phyloP scores from a whole-genome alignment of 2,888 invertebrate species.

The Sphaerophoria rueppellii region DNA sequence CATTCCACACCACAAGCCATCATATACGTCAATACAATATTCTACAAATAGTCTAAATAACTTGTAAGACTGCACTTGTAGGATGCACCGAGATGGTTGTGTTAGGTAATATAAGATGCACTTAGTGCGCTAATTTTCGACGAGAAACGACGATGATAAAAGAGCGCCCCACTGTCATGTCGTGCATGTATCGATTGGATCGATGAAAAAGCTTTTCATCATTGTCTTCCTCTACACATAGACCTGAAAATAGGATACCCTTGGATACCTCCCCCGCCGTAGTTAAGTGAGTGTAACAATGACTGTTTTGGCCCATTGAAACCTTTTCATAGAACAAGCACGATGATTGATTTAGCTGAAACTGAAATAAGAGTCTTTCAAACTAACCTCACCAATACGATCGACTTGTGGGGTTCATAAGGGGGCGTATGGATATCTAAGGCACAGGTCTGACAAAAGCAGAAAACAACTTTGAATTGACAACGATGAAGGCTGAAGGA shows the following conservation, averaged over 20 bases:
- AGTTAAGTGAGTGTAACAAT: constrained; percentile 44
- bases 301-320: constrained; percentile 60
- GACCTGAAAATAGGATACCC: not conserved
- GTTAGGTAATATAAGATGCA: constrained; percentile 34
- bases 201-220: constrained; percentile 10
- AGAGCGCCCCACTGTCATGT: not conserved
- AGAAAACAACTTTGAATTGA: not conserved
- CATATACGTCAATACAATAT: too few relatives aligned
- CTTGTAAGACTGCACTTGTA: constrained; percentile 57
- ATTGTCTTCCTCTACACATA: not conserved
- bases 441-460: not conserved
- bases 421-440: not conserved
- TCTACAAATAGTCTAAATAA: constrained; percentile 12
- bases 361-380: constrained; percentile 1
- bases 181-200: too few relatives aligned
- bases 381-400: not conserved
- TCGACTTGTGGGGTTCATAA: not conserved
- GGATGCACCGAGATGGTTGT: constrained; percentile 11
- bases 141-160: not conserved
- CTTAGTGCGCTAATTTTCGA: constrained; percentile 55
- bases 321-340: constrained; percentile 37
- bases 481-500: not conserved
- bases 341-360: constrained; percentile 60
- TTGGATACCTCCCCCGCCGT: not conserved
- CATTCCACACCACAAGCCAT: too few relatives aligned